Conservation (phyloP, 2,888 invertebrate species). For the Mongoloraphidia duomilia region DNA sequence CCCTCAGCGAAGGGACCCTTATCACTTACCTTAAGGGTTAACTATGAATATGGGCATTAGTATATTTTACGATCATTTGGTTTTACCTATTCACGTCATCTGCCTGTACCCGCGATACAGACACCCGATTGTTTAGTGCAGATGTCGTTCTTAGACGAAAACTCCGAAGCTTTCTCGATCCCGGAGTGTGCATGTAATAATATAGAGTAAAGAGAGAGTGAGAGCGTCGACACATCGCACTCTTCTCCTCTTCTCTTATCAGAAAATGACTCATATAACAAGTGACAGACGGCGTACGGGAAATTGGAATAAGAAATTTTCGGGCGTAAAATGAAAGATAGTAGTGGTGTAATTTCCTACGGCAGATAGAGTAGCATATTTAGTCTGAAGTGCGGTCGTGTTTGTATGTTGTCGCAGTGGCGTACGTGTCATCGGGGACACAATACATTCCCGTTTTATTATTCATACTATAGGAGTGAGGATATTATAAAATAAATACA, state of each 20-base stretch:
- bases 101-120: no score
- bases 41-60: no score
- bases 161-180: no score
- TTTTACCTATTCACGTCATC: no score
- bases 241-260: constrained; percentile 47
- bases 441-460: no score
- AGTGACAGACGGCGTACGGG: constrained; percentile 23
- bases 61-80: no score
- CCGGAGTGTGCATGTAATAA: no score
- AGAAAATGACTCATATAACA: constrained; percentile 26
- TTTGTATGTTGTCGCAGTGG: not conserved
- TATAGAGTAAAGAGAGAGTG: constrained; percentile 21
- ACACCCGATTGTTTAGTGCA: not conserved
- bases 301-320: constrained; percentile 67
- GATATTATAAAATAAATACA: no score
- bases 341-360: constrained; percentile 60
- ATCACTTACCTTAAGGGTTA: no score
- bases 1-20: no score
- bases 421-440: no score
- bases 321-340: constrained; percentile 65
- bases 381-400: constrained; percentile 21
- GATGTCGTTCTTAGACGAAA: not conserved
- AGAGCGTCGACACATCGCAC: constrained; percentile 42
- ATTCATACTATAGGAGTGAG: no score
- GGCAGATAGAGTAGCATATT: constrained; percentile 24